Evolutionary conservation across 2,888 invertebrate species (phyloP), one percentile per base, ranked within the genome.

Genomic region (Acronicta aceris): DNA sequence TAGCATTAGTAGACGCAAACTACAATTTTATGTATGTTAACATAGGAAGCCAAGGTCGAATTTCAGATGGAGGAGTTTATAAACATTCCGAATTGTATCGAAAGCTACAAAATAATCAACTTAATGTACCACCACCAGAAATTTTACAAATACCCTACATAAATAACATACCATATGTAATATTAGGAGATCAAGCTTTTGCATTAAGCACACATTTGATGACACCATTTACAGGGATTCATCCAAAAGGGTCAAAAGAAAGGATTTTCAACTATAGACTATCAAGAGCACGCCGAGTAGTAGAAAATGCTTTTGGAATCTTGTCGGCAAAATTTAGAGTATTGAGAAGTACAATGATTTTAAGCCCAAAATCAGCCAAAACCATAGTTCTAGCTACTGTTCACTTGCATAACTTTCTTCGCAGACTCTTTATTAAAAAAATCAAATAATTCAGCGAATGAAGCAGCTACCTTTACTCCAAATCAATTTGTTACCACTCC

Each of bases 1-100:
- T 73, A 27, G 70, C 67, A 56, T 55, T 68, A 51, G 65, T 71
- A 54, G 65, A 71, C 49, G 12, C 65, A 57, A 59, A 71, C 25
- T 71, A 68, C 50, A 71, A 73, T 42, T 75, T 68, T 61, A 53
- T 60, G 51, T 59, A 58, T 53, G 69, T 61, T 9, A 59, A 72
- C 16, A 7, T 68, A 55, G 63, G 63, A 16, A 7, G 60, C 52
- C 62, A 69, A 58, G 68, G 65, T 48, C 57, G 63, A 54, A 62
- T 68, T 59, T 61, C 65, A 56, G 68, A 68, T 21, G 68, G 65
- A 59, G 65, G 61, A 43, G 60, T 64, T 55, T 68, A 47, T 47
- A 65, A 65, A 68, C 41, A 55, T 65, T 68, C 49, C 52, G n/a
- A 65, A 61, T 52, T 58, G 38, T 64, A 60, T 50, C 67, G 57